These are phyloP conservation scores for Cheilinus undulatus DNA, from an alignment of 2,113 vertebrate species.

Conservation along the genomic window DNA sequence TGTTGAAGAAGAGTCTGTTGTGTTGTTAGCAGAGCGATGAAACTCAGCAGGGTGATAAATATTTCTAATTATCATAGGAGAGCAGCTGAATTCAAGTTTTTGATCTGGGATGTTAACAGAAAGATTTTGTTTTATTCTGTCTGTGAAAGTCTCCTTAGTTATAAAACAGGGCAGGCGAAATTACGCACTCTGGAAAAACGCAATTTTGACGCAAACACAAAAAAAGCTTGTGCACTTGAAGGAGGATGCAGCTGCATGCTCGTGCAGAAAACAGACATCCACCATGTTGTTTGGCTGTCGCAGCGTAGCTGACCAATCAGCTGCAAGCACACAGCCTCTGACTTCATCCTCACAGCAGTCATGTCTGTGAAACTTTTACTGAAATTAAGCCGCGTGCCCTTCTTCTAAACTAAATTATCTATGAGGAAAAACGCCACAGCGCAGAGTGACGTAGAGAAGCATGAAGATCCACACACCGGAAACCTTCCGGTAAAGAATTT, in stretches of 20 bases:
- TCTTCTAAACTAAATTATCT: too few species aligned
- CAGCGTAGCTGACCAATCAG: slow-evolving; percentile 9
- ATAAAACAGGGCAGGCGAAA: not conserved
- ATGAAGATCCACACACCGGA: too few species aligned
- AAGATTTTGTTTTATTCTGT: too few species aligned
- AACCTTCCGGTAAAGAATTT: too few species aligned
- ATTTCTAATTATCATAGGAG: too few species aligned
- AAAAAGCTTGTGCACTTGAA: not conserved
- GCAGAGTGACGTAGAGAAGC: too few species aligned
- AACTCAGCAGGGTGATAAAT: not conserved
- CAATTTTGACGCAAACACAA: too few species aligned
- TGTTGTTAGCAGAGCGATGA: not conserved
- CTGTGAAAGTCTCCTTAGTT: too few species aligned
- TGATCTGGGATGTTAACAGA: not conserved
- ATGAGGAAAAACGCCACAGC: too few species aligned
- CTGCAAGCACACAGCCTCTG: not conserved
- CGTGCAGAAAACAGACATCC: slow-evolving; percentile 14
- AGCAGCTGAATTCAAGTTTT: too few species aligned
- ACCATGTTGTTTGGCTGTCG: slow-evolving; percentile 32
- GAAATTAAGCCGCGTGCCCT: not conserved
- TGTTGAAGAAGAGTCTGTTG: not conserved
- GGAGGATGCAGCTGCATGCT: not conserved
- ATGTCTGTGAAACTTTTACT: not conserved
- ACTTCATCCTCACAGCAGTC: not conserved
- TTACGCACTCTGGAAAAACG: not conserved